Conservation (phyloP, 2,113 vertebrate genomes). For the Etia nguti region DNA sequence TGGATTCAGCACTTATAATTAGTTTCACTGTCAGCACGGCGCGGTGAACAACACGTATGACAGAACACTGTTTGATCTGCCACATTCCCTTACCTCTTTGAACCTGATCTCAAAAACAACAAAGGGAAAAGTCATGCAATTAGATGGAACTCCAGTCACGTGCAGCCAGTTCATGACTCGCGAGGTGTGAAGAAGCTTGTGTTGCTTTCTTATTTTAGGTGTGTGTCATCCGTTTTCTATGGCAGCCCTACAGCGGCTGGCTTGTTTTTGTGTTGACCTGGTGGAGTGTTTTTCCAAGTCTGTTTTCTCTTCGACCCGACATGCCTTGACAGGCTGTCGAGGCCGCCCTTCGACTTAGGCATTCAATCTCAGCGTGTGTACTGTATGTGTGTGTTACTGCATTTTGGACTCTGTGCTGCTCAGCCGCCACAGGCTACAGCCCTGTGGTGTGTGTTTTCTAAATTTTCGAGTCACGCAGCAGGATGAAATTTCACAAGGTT, state of each 20-base stretch:
- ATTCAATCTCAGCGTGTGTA: background rate
- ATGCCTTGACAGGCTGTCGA: conserved; percentile 44
- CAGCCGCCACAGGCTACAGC: background rate
- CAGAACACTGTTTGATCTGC: background rate
- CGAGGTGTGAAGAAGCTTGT: background rate
- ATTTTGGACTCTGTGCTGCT: conserved; percentile 6
- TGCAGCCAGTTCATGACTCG: background rate
- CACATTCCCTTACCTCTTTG: background rate
- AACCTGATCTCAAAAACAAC: background rate
- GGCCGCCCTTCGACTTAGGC: conserved; percentile 7
- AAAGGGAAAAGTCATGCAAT: background rate
- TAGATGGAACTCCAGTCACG: background rate
- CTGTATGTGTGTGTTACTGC: background rate
- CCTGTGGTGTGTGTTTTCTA: conserved; percentile 26
- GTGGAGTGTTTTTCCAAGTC: conserved; percentile 17
- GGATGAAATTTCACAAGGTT: background rate
- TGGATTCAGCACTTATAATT: background rate
- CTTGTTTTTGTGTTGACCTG: conserved; percentile 18
- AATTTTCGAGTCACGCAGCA: background rate
- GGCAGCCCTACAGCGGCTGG: background rate
- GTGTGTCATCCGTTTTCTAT: background rate
- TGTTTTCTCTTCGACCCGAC: conserved; percentile 12
- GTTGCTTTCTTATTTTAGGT: background rate
- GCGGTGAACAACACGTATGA: background rate
- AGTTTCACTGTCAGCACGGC: background rate